Base-by-base conservation (phyloP, 2,113 vertebrate genomes). In the Helogale parvula region DNA sequence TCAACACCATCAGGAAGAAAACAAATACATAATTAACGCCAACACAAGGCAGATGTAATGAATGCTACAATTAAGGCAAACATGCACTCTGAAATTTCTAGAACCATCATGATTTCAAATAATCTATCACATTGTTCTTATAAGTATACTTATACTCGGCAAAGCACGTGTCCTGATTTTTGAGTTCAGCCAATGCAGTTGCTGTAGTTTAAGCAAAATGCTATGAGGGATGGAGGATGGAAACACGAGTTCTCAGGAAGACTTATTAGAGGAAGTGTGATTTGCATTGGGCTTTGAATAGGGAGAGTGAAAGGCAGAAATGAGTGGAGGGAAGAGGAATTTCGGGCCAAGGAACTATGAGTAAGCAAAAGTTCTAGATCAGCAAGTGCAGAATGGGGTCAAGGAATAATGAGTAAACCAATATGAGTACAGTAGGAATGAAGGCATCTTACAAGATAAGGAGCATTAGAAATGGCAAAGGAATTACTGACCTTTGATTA, bases 61-160 rank as follows among this genome's bases (percentile, higher is more conserved):
- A 98, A 86, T 95, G 83, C 81, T 93, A 96, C 63, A 96, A 95
- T 95, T 97, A 87, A 96, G 63, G 63, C 72, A 89, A 94, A 91
- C 68, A 93, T 25, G 6, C 63, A 93, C 79, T 90, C 74, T 81
- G 65, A 86, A 94, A 91, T 97, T 96, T 96, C 77, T 92, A 96
- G 81, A 93, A 93, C 65, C 54, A 71, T 83, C 88, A 80, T 86
- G 83, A 95, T 96, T 97, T 96, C 92, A 96, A 97, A 97, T 96
- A 93, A 95, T 92, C 66, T 72, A 96, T 96, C 72, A 89, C 52
- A 93, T 95, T 97, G 71, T 97, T 96, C 92, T 52, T 86, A 7
- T 93, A 93, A 86, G 72, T 74, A 96, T 91, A 88, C 12, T 96
- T 94, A 86, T 8, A 54, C 12, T 29, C 65, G 57, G 96, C 86